Percentiles rank a stretch among this genome's conserved stretches.
Conservation (phyloP, 2,797 vertebrate genomes). For the Triplophysa bombifrons region DNA sequence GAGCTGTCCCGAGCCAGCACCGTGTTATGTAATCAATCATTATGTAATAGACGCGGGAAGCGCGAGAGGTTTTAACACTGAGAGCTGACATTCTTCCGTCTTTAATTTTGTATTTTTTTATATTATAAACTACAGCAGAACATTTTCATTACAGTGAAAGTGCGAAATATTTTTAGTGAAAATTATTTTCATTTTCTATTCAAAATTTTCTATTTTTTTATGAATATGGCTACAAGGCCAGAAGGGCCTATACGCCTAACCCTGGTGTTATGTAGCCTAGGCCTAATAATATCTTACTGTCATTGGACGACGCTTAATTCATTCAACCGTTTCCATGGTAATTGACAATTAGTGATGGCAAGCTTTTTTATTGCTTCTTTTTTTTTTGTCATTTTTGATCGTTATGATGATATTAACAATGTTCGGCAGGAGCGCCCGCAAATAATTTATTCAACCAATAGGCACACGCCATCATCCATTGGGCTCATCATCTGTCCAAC, state of each 20-base stretch:
- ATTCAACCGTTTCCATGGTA: background rate
- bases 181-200: background rate
- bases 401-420: too few relatives aligned
- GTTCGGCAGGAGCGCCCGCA: too few relatives aligned
- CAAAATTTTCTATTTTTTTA: background rate
- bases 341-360: too few relatives aligned
- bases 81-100: too few relatives aligned
- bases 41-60: constrained; percentile 66
- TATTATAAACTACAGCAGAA: background rate
- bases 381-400: too few relatives aligned
- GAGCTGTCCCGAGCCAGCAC: constrained; percentile 60
- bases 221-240: background rate
- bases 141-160: too few relatives aligned
- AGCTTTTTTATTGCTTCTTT: too few relatives aligned
- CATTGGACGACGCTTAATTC: background rate
- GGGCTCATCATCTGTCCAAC: too few relatives aligned
- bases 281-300: background rate
- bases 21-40: constrained; percentile 75
- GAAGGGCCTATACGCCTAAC: background rate
- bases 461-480: too few relatives aligned
- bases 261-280: constrained; percentile 12
- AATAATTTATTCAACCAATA: too few relatives aligned
- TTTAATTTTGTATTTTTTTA: background rate
- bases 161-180: too few relatives aligned
- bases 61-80: constrained; percentile 1